phyloP scores from a whole-genome alignment of 2,113 vertebrate genomes.

The Elephas maximus region DNA sequence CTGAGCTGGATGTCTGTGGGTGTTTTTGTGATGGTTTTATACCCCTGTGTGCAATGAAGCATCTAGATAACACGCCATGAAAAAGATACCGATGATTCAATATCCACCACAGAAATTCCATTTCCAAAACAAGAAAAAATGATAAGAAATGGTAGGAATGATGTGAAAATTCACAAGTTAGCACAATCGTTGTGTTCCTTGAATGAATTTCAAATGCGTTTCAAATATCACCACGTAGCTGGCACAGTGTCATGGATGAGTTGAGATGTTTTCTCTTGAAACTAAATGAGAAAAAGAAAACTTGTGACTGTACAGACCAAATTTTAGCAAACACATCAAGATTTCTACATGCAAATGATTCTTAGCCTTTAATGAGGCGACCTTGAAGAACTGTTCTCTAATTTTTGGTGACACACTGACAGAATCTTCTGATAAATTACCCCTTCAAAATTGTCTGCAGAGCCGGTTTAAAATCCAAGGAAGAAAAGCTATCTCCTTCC shows the following conservation, averaged over 20 bases:
- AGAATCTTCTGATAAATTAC: neutral
- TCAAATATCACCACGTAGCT: neutral
- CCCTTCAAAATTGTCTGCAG: neutral
- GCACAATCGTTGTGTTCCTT: neutral
- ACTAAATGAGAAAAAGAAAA: conserved; percentile 25
- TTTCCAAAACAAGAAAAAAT: neutral
- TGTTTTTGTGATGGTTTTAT: neutral
- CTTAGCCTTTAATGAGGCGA: neutral
- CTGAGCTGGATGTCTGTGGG: neutral
- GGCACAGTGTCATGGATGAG: neutral
- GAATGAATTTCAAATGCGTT: conserved; percentile 1
- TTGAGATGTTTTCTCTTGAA: neutral
- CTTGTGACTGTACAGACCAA: neutral
- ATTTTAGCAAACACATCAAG: neutral
- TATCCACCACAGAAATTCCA: neutral
- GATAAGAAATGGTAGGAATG: neutral
- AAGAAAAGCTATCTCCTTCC: neutral
- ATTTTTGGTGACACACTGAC: neutral
- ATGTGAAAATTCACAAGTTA: neutral
- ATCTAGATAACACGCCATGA: neutral
- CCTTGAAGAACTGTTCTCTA: neutral
- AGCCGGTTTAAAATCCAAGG: neutral
- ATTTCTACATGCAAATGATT: conserved; percentile 13
- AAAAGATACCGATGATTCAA: neutral
- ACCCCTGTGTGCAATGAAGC: neutral